Evolutionary conservation across 2,797 vertebrate species (phyloP).

Genomic region (Tolypeutes matacus): DNA sequence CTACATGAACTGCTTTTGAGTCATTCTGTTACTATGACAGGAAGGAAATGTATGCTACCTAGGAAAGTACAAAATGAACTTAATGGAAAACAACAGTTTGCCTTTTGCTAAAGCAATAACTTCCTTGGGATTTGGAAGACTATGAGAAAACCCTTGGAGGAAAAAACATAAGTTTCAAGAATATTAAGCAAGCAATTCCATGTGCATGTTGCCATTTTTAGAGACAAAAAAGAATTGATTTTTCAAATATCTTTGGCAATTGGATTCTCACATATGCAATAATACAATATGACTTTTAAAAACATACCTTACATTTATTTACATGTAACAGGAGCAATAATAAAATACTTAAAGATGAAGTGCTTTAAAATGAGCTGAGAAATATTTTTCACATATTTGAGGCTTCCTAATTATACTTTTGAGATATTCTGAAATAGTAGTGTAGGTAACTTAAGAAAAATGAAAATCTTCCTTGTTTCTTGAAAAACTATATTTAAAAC

Average conservation of each 20-base stretch:
- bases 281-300: neutral
- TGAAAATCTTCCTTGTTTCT: slow-evolving; percentile 41
- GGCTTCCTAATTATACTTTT: slow-evolving; percentile 27
- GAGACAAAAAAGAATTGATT: neutral
- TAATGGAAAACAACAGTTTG: slow-evolving; percentile 11
- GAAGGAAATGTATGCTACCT: neutral
- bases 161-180: slow-evolving; percentile 35
- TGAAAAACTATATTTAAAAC: neutral
- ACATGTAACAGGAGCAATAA: slow-evolving; percentile 9
- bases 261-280: neutral
- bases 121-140: neutral
- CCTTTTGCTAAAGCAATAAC: slow-evolving; percentile 40
- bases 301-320: slow-evolving; percentile 26
- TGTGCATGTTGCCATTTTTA: neutral
- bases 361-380: neutral
- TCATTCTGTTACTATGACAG: slow-evolving; percentile 16
- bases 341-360: neutral
- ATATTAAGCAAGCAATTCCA: slow-evolving; percentile 8
- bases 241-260: slow-evolving; percentile 24
- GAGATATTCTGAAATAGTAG: slow-evolving; percentile 52
- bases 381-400: slow-evolving; percentile 56
- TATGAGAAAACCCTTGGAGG: slow-evolving; percentile 4
- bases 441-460: slow-evolving; percentile 30
- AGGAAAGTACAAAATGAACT: slow-evolving; percentile 29
- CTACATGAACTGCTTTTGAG: slow-evolving; percentile 33